A percentile compares a stretch with the other conserved stretches of the same genome.
phyloP scores from a whole-genome alignment of 2,797 vertebrate genomes.

The Alosa sapidissima region DNA sequence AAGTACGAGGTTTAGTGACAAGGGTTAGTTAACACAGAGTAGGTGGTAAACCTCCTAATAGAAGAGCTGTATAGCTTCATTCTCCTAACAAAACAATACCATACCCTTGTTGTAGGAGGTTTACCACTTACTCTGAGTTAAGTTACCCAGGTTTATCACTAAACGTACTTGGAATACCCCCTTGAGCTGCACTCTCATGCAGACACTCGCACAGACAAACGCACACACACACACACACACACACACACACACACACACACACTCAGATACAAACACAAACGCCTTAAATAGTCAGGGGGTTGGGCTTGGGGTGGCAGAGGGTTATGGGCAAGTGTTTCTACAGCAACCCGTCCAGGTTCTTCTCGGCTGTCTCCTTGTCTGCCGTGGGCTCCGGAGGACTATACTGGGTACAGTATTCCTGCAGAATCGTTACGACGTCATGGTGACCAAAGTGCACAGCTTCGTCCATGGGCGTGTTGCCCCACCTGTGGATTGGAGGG shows the following conservation, averaged over 20 bases:
- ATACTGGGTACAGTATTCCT: slow-evolving; percentile 90
- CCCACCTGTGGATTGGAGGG: slow-evolving; percentile 80
- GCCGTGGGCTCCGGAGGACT: slow-evolving; percentile 78
- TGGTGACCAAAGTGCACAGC: slow-evolving; percentile 98
- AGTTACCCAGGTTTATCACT: too few species aligned
- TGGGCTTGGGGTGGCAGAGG: background rate
- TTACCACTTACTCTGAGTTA: too few species aligned
- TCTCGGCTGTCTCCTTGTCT: slow-evolving; percentile 84
- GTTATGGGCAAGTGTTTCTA: slow-evolving; percentile 57
- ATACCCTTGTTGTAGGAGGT: too few species aligned
- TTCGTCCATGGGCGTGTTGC: slow-evolving; percentile 97
- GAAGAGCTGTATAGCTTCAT: too few species aligned
- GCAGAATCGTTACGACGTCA: slow-evolving; percentile 93
- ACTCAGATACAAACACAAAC: background rate
- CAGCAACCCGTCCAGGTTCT: slow-evolving; percentile 94
- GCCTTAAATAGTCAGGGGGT: background rate
- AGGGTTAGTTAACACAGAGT: too few species aligned
- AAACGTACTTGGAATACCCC: too few species aligned
- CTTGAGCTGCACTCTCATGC: background rate
- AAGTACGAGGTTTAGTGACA: too few species aligned
- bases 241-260: background rate
- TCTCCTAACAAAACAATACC: too few species aligned
- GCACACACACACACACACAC: background rate
- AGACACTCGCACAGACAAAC: background rate
- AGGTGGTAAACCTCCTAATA: too few species aligned